phyloP scores from a whole-genome alignment of 1,140 invertebrate genomes.

The Lineus longissimus region DNA sequence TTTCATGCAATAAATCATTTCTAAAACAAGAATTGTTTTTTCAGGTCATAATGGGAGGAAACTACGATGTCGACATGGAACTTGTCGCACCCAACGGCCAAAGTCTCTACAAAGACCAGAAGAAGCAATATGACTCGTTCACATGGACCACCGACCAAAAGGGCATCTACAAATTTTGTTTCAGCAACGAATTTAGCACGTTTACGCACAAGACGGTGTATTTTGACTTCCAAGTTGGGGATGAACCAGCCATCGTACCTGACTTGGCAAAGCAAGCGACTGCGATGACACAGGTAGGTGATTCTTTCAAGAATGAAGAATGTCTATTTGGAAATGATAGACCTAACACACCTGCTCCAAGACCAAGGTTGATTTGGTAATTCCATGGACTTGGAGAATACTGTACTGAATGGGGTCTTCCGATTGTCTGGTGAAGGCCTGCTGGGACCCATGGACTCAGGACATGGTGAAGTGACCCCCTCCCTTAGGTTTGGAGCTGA shows the following conservation, averaged over 20 bases:
- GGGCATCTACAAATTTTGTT: slow-evolving; percentile 84
- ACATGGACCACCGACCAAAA: slow-evolving; percentile 72
- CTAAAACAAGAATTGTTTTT: slow-evolving; percentile 4
- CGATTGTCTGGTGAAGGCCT: no score
- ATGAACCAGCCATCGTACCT: slow-evolving; percentile 75
- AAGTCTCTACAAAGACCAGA: slow-evolving; percentile 86
- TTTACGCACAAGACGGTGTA: slow-evolving; percentile 99
- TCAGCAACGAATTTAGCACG: slow-evolving; percentile 99
- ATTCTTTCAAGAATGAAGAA: no score
- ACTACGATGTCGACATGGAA: slow-evolving; percentile 96
- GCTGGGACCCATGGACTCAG: no score
- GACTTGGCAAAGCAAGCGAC: slow-evolving; percentile 84
- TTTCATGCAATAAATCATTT: no score
- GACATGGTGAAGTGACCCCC: no score
- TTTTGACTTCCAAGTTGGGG: slow-evolving; percentile 95
- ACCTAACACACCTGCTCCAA: background rate
- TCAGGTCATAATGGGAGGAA: slow-evolving; percentile 96
- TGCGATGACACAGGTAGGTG: slow-evolving; percentile 87
- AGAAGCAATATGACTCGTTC: slow-evolving; percentile 91
- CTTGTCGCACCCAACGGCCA: slow-evolving; percentile 84
- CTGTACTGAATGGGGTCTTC: background rate
- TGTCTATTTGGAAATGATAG: background rate
- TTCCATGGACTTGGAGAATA: background rate
- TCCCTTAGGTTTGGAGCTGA: no score
- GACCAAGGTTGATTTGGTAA: background rate